A percentile compares a stretch with the other conserved stretches of the same genome.
Conservation (phyloP, 2,797 vertebrate species). For the Avahi laniger region DNA sequence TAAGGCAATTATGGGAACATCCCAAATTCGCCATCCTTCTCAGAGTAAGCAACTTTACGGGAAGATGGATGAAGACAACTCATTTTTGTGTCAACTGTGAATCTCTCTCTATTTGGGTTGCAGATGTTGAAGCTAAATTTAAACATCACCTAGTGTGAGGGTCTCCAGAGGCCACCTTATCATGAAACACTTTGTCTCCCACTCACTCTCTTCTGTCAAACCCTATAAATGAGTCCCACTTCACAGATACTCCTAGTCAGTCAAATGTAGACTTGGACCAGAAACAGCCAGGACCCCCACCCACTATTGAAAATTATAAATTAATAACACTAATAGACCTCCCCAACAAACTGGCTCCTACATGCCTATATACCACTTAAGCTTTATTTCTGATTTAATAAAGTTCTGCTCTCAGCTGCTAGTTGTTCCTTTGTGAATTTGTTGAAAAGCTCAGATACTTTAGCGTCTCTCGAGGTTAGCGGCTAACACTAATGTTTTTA, state of each 20-base stretch:
- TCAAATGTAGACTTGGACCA: background rate
- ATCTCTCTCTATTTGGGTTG: slow-evolving; percentile 61
- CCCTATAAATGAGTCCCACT: background rate
- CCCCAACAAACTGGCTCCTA: background rate
- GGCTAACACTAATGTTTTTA: background rate
- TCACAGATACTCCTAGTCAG: background rate
- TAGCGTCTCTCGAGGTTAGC: background rate
- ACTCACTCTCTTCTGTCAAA: background rate
- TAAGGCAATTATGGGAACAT: slow-evolving; percentile 58
- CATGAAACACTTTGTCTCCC: background rate
- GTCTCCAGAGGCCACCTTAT: slow-evolving; percentile 54
- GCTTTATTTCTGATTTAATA: background rate
- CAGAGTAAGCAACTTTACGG: slow-evolving; percentile 51
- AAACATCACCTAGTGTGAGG: slow-evolving; percentile 43
- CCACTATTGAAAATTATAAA: background rate
- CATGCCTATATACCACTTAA: background rate
- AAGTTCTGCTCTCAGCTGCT: background rate
- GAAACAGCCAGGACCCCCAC: background rate
- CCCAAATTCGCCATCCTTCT: slow-evolving; percentile 45
- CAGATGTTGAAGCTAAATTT: slow-evolving; percentile 61
- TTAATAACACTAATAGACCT: background rate
- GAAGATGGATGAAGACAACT: slow-evolving; percentile 60
- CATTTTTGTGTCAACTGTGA: slow-evolving; percentile 61
- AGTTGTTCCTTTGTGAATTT: background rate
- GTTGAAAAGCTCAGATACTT: background rate